Evolutionary conservation across 2,797 vertebrate species (phyloP).

Genomic region (Xenops minutus): DNA sequence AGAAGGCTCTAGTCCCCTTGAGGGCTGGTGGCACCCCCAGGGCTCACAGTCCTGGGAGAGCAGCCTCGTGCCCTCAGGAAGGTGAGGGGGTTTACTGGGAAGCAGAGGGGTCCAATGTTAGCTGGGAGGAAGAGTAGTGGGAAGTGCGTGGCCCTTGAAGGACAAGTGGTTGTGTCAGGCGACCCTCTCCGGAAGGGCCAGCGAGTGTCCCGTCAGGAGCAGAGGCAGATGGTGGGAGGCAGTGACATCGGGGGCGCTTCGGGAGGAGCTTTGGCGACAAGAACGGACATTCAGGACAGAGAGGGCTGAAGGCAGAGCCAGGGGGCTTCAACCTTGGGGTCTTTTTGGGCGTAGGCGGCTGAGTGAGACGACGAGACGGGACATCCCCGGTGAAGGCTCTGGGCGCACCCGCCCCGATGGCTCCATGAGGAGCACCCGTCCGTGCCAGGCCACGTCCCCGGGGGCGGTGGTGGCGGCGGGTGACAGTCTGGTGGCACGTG

Average conservation of each 20-base stretch:
- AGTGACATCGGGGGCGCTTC: rapidly evolving
- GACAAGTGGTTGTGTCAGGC: rapidly evolving
- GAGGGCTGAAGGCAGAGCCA: constrained; percentile 22
- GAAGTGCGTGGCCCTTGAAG: background rate
- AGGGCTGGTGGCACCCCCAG: background rate
- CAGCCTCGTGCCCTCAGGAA: background rate
- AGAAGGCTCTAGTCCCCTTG: background rate
- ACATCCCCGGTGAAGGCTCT: background rate
- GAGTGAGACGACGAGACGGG: background rate
- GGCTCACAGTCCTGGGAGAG: background rate
- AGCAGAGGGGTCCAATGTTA: background rate
- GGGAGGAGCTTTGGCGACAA: constrained; percentile 35
- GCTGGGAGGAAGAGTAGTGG: background rate
- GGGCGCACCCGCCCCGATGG: background rate
- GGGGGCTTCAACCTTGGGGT: background rate
- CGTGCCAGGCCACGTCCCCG: background rate
- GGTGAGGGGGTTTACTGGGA: background rate
- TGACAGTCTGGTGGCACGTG: constrained; percentile 30
- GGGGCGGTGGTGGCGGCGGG: background rate
- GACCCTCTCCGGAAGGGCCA: background rate
- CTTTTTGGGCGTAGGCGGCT: constrained; percentile 35
- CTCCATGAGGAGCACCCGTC: background rate
- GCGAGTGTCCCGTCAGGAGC: background rate
- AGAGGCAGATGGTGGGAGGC: background rate
- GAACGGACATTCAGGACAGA: constrained; percentile 24